Percentiles rank a stretch among this genome's conserved stretches.
These are phyloP conservation scores for Petrolisthes cinctipes DNA, from an alignment of 2,888 invertebrate genomes.

Conservation along the genomic window DNA sequence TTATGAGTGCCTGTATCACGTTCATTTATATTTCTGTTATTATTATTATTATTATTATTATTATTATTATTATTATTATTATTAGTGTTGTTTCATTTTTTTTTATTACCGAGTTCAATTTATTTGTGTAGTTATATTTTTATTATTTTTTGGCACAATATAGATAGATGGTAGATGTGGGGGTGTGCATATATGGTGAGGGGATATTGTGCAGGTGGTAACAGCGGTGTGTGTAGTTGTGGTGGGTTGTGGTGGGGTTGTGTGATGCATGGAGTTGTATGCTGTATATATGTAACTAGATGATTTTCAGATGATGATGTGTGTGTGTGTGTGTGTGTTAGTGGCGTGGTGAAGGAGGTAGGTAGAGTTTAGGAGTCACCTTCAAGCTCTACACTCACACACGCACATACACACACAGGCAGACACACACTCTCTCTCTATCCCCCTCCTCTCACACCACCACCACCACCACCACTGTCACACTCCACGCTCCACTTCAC, in stretches of 20 bases:
- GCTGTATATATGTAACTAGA: no score
- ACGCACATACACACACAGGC: no score
- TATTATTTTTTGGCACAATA: no score
- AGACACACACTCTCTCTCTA: no score
- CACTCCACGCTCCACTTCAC: neutral
- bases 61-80: neutral
- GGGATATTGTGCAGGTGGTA: neutral
- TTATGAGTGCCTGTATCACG: no score
- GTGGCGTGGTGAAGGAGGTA: neutral
- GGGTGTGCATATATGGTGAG: neutral
- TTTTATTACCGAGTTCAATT: neutral
- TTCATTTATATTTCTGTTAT: neutral
- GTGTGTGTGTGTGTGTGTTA: neutral
- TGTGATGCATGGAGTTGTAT: no score
- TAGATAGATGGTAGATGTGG: neutral
- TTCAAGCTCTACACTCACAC: neutral
- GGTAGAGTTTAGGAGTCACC: neutral
- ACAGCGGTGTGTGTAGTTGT: neutral
- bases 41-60: neutral
- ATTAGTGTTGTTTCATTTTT: neutral
- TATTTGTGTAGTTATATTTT: no score
- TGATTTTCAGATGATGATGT: neutral
- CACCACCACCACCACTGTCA: neutral
- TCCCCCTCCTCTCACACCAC: neutral
- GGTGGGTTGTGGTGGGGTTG: no score